A percentile compares a stretch with the other conserved stretches of the same genome.
These are phyloP conservation scores for Rhinichthys osculus DNA, from an alignment of 2,797 vertebrate species.

Conservation along the genomic window DNA sequence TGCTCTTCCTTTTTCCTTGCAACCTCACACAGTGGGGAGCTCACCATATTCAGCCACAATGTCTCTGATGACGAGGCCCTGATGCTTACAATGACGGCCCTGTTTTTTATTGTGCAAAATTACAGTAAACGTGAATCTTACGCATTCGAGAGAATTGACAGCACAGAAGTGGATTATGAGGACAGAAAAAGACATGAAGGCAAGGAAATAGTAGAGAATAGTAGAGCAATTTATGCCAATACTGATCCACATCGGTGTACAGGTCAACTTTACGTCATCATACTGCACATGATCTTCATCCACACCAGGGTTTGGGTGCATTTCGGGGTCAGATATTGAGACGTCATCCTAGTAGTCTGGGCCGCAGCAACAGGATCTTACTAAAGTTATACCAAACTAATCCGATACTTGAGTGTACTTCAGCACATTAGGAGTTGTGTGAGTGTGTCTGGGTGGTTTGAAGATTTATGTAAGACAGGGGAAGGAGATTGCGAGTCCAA, in stretches of 20 bases:
- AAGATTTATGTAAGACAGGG: slow-evolving; percentile 20
- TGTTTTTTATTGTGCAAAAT: slow-evolving; percentile 71
- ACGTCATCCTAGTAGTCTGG: slow-evolving; percentile 3
- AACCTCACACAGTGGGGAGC: slow-evolving; percentile 46
- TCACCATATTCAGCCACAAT: slow-evolving; percentile 43
- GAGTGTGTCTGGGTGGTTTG: slow-evolving; percentile 22
- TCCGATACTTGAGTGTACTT: slow-evolving; percentile 34
- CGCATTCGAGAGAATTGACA: slow-evolving; percentile 23
- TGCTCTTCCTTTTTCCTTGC: neutral
- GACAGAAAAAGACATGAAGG: slow-evolving; percentile 26
- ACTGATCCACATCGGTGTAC: too few relatives aligned
- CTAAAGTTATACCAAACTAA: slow-evolving; percentile 37
- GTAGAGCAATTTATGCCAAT: slow-evolving; percentile 21
- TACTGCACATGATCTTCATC: slow-evolving; percentile 56
- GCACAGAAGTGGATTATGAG: neutral
- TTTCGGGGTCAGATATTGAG: slow-evolving; percentile 38
- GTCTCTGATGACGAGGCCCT: slow-evolving; percentile 68
- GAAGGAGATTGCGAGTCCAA: slow-evolving; percentile 1
- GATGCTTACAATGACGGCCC: slow-evolving; percentile 73
- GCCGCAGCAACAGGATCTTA: neutral
- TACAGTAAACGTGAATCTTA: slow-evolving; percentile 70
- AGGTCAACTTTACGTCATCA: slow-evolving; percentile 65
- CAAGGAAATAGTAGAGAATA: slow-evolving; percentile 4
- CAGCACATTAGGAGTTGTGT: slow-evolving; percentile 37
- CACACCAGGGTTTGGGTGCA: slow-evolving; percentile 31